Base-by-base conservation (phyloP, 2,888 invertebrate species). In the Sclerodermus sp. region DNA sequence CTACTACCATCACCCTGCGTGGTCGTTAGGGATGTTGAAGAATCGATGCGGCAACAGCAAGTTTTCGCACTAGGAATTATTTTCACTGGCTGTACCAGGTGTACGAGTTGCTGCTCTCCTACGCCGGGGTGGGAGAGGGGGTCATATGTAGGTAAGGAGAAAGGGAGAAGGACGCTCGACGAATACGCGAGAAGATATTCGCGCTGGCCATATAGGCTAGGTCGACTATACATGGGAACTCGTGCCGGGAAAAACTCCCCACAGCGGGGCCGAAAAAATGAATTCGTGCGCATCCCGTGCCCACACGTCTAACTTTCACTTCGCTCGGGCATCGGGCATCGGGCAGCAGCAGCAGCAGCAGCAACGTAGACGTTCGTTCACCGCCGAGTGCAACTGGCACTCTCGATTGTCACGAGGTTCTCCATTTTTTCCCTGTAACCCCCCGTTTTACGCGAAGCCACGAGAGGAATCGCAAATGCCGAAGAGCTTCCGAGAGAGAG, bases 221-320 rank as follows among this genome's bases (percentile, higher is more conserved):
- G 66, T 66, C 59, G 38, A 37, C 57, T 60, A 53, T 73, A 74
- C 76, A 76, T 76, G 75, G 75, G 76, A 76, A 76, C 74, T 68
- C 68, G 61, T 62, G 62, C 65, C 53, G 61, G 46, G 62, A 66
- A 66, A 66, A 64, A 59, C 58, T 57, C 55, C 48, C 45, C 62
- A 58, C 30, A 4, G 34, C 12, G 34, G 34, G 64, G 75, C 74
- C 75, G 71, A 75, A 77, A 77, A 77, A 77, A 77, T 77, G 74
- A 76, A 76, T 76, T 77, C 77, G 77, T 77, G 77, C 77, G 77
- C 77, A 77, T 77, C 77, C 76, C 77, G 76, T 77, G 77, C 77
- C 77, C 77, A 77, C 77, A 77, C 77, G 71, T 77, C 77, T 72
- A 76, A 77, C 77, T 77, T 77, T 77, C 77, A 77, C 77, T 77